Conservation (phyloP, 2,888 invertebrate species). For the Mesorhabditis belari region DNA sequence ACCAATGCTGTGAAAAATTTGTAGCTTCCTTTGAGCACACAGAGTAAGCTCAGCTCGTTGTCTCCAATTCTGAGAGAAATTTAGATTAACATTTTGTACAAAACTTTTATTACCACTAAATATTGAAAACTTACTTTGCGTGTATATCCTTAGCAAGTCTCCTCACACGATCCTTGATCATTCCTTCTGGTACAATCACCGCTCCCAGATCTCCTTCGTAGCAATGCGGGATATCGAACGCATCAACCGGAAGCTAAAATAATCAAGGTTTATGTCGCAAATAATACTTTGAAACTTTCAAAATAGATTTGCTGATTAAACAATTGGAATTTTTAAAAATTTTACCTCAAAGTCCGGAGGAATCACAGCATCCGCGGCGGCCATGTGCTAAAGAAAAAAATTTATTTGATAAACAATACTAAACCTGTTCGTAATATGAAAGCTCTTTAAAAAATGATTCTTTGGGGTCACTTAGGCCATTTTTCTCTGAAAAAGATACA, state of each 20-base stretch:
- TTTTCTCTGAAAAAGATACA: no score
- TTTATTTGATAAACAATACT: not conserved
- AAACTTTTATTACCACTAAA: not conserved
- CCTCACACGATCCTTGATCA: conserved; percentile 57
- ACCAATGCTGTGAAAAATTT: conserved; percentile 58
- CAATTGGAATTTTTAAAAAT: not conserved
- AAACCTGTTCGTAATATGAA: no score
- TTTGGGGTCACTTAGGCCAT: no score
- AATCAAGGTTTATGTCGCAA: not conserved
- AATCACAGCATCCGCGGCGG: conserved; percentile 25
- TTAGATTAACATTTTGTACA: not conserved
- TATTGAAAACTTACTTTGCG: not conserved
- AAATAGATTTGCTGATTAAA: not conserved
- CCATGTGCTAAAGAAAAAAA: conserved; percentile 10
- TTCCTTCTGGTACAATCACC: conserved; percentile 60
- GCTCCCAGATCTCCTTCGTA: conserved; percentile 58
- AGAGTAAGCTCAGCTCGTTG: conserved; percentile 57
- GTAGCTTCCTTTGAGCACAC: conserved; percentile 61
- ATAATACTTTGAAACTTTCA: not conserved
- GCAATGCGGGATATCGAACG: conserved; percentile 60
- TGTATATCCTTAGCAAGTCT: conserved; percentile 30
- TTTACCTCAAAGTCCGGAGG: conserved; percentile 38
- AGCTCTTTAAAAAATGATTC: no score
- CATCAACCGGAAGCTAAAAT: conserved; percentile 54
- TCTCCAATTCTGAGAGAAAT: conserved; percentile 33